Evolutionary conservation across 2,113 vertebrate species (phyloP).

Genomic region (Neogale vison): DNA sequence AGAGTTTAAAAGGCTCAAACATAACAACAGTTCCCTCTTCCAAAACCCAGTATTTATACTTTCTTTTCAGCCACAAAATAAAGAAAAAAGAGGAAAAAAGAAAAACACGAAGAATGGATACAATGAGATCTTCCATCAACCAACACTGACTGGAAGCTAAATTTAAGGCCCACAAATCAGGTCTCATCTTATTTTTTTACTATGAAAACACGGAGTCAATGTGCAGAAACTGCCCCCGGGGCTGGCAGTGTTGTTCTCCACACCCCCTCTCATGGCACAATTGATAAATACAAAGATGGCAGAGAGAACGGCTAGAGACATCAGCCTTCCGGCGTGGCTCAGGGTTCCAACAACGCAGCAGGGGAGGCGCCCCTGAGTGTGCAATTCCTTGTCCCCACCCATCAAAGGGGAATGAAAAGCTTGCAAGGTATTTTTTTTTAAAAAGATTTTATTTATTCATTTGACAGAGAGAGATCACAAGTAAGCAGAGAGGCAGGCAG

Average conservation of each 20-base stretch:
- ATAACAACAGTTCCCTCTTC: conserved; percentile 36
- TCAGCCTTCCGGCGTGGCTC: background rate
- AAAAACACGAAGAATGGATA: background rate
- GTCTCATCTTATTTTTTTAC: background rate
- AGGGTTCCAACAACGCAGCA: background rate
- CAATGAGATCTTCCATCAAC: conserved; percentile 1
- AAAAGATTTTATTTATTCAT: too few relatives aligned
- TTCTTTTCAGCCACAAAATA: conserved; percentile 7
- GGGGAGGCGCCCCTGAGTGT: background rate
- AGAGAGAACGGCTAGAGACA: background rate
- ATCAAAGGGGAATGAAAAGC: background rate
- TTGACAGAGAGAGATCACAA: too few relatives aligned
- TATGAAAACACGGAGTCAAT: background rate
- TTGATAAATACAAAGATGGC: background rate
- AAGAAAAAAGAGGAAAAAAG: background rate
- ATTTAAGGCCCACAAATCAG: background rate
- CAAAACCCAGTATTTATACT: background rate
- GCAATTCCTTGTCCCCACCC: background rate
- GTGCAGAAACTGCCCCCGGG: accelerated
- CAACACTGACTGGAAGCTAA: background rate
- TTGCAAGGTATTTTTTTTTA: background rate
- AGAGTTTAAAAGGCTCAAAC: conserved; percentile 45
- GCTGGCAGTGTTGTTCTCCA: accelerated
- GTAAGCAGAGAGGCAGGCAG: too few relatives aligned
- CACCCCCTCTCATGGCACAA: background rate